Conservation (phyloP, 2,113 vertebrate genomes). For the Himantopus leucocephalus region DNA sequence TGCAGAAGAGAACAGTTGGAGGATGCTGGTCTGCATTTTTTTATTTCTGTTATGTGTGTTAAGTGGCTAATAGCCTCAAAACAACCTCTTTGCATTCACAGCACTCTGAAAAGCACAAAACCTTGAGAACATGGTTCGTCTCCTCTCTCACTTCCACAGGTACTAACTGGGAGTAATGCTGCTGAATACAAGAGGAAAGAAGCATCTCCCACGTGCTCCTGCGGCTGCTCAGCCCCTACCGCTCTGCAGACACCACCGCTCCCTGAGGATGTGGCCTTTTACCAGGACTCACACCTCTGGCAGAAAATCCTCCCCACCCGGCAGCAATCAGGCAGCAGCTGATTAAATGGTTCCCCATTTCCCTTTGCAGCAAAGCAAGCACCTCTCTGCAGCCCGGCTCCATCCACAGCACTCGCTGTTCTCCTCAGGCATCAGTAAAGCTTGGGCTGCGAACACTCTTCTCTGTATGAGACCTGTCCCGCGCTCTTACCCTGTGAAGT, state of each 20-base stretch:
- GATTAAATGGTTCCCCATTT: neutral
- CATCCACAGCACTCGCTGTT: neutral
- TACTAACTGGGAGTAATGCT: neutral
- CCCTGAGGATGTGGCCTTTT: neutral
- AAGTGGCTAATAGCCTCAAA: neutral
- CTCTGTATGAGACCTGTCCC: accelerated
- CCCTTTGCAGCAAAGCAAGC: neutral
- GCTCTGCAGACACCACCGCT: accelerated
- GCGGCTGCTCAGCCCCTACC: neutral
- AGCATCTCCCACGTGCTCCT: accelerated
- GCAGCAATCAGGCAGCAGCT: neutral
- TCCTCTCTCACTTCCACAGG: neutral
- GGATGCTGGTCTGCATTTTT: neutral
- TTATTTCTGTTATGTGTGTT: neutral
- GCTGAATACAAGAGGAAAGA: neutral
- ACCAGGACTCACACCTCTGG: neutral
- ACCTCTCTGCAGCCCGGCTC: neutral
- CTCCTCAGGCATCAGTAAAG: neutral
- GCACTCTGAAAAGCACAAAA: neutral
- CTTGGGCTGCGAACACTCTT: neutral
- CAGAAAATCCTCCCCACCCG: neutral
- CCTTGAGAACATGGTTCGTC: neutral
- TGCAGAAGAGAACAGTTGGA: neutral
- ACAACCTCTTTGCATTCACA: neutral
- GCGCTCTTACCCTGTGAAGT: neutral